A percentile compares a stretch with the other conserved stretches of the same genome.
Conservation (phyloP, 2,888 invertebrate species). For the Metacarcinus magister region DNA sequence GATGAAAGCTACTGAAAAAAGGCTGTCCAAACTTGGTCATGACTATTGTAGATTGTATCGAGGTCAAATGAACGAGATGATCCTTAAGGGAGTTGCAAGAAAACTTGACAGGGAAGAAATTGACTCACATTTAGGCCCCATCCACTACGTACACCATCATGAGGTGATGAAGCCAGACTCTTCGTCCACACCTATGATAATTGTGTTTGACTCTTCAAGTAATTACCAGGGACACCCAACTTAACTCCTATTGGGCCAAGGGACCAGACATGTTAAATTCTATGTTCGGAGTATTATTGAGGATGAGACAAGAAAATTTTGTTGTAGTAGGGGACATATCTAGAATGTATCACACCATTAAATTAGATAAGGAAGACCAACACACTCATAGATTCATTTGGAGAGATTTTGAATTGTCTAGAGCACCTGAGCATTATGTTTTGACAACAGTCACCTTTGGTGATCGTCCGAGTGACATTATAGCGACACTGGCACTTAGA, state of each 20-base stretch:
- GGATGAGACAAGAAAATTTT: slow-evolving; percentile 61
- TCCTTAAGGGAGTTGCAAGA: slow-evolving; percentile 6
- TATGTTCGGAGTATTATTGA: slow-evolving; percentile 62
- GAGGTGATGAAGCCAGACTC: slow-evolving; percentile 64
- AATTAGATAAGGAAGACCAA: slow-evolving; percentile 56
- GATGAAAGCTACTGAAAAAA: slow-evolving; percentile 63
- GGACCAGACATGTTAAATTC: slow-evolving; percentile 64
- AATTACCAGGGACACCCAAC: slow-evolving; percentile 32
- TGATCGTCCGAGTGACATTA: slow-evolving; percentile 52
- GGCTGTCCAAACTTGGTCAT: slow-evolving; percentile 54
- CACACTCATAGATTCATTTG: slow-evolving; percentile 60
- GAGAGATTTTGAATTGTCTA: slow-evolving; percentile 53
- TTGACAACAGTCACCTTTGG: slow-evolving; percentile 58
- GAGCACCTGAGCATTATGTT: slow-evolving; percentile 42
- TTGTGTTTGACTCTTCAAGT: slow-evolving; percentile 55
- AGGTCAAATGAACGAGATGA: slow-evolving; percentile 59
- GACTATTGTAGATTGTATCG: slow-evolving; percentile 55
- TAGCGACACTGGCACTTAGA: slow-evolving; percentile 61
- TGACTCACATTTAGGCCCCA: slow-evolving; percentile 12
- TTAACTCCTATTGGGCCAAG: slow-evolving; percentile 59
- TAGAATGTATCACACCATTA: slow-evolving; percentile 65
- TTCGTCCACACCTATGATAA: slow-evolving; percentile 38
- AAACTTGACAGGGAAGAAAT: slow-evolving; percentile 54
- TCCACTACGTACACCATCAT: slow-evolving; percentile 65
- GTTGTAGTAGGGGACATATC: slow-evolving; percentile 62